phyloP scores from a whole-genome alignment of 2,113 vertebrate genomes.

The Spea bombifrons region DNA sequence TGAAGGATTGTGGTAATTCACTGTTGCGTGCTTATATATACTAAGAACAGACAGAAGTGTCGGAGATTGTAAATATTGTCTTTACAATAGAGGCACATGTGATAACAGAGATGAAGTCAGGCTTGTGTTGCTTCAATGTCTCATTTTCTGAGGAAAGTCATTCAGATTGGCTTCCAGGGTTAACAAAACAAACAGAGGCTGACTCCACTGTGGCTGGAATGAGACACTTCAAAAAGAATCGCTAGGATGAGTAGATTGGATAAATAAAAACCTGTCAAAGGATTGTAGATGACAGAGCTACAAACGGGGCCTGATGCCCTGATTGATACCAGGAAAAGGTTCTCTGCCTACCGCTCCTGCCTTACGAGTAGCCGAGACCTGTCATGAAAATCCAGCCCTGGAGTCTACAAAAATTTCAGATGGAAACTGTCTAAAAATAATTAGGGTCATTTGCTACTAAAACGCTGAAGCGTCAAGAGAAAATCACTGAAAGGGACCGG shows the following conservation, averaged over 20 bases:
- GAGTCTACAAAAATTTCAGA: no score
- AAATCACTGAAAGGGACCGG: no score
- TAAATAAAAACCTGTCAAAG: constrained; percentile 45
- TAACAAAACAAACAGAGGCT: constrained; percentile 46
- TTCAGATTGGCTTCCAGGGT: constrained; percentile 47
- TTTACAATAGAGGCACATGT: constrained; percentile 32
- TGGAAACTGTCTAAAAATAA: no score
- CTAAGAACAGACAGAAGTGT: constrained; percentile 33
- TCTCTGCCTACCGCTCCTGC: neutral
- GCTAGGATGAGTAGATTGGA: constrained; percentile 38
- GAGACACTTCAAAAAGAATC: constrained; percentile 44
- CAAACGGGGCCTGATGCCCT: neutral
- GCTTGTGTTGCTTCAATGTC: constrained; percentile 29
- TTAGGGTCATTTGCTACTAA: no score
- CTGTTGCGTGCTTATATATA: constrained; percentile 27
- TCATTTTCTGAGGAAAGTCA: constrained; percentile 36
- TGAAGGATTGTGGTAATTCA: constrained; percentile 30
- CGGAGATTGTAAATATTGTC: constrained; percentile 42
- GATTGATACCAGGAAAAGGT: constrained; percentile 17
- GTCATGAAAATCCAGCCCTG: no score
- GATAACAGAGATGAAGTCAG: constrained; percentile 33
- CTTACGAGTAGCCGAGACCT: no score
- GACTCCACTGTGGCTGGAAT: constrained; percentile 43
- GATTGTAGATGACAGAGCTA: constrained; percentile 39
- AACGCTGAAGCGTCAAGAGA: no score